Evolutionary conservation across 2,113 vertebrate genomes (phyloP), one percentile per base, ranked within the genome.

Genomic region (Embiotoca jacksoni): DNA sequence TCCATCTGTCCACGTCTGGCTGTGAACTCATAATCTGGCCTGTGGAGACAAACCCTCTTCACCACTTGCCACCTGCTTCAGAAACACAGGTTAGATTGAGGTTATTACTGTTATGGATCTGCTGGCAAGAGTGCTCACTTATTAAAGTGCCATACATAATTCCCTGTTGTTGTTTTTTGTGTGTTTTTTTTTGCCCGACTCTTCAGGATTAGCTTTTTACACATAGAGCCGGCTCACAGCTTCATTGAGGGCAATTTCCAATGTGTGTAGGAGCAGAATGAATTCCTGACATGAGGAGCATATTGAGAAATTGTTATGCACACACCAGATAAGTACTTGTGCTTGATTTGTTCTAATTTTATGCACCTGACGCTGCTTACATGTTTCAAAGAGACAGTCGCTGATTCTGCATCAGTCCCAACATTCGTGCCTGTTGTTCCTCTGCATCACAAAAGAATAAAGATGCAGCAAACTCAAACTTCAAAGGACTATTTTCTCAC

Each of bases 21-120:
- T 90, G 87, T 84, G 84, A 91, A 89, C 89, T 87, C 92, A 84
- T 92, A 91, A 91, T 92, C 90, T 87, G 89, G 82, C 83, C 84
- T 92, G 90, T 86, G 87, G 90, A 90, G 89, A 87, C 84, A 62
- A 83, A 87, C 72, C 82, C 84, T 88, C 86, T 63, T 76, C 90
- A 82, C 80, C 86, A 82, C 86, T 80, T 57, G 83, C 85, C 90
- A 90, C 84, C 89, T 91, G 89, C 90, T 88, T 84, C 82, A 91
- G 87, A 85, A 88, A 87, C 83, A 88, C 91, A 91, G 88, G 90
- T 91, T 91, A 89, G 85, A 79, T 80, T 59, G 78, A 90, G 91
- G 88, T 92, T 88, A 88, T 89, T 84, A 72, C 78, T 50, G 85
- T 83, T 71, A 83, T 81, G 80, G 75, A 85, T 91, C 87, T 33